Percentiles rank a stretch among this genome's conserved stretches.
These are phyloP conservation scores for Erythrocercus mccallii DNA, from an alignment of 2,113 vertebrate genomes.

Conservation along the genomic window DNA sequence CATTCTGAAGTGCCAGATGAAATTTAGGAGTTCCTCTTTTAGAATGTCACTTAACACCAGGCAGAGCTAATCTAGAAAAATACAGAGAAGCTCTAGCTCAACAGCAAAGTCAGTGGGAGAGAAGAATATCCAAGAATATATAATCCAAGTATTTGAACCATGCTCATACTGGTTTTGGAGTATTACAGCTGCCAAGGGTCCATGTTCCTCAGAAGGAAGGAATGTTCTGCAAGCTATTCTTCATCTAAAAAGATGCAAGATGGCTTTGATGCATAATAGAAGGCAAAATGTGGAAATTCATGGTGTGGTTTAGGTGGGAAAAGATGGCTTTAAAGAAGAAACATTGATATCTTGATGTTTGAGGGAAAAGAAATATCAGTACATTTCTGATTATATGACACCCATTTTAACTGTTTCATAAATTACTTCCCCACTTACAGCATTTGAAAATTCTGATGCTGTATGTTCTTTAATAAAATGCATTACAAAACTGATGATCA, in stretches of 20 bases:
- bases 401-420: neutral
- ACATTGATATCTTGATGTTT: neutral
- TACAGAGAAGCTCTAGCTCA: neutral
- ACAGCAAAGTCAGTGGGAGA: neutral
- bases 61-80: neutral
- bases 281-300: neutral
- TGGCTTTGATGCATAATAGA: neutral
- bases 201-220: neutral
- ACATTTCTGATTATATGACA: neutral
- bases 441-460: conserved; percentile 21
- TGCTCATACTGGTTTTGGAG: neutral
- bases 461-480: conserved; percentile 20
- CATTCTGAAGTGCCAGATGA: neutral
- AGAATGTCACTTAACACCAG: neutral
- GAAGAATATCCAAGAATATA: neutral
- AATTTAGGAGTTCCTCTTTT: neutral
- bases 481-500: conserved; percentile 30
- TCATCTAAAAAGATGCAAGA: neutral
- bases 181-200: neutral
- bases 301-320: neutral
- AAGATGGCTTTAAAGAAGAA: neutral
- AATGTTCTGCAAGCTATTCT: neutral
- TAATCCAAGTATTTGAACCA: neutral
- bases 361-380: neutral
- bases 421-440: neutral